These are phyloP conservation scores for Nephrotoma appendiculata DNA, from an alignment of 2,888 invertebrate species.

Conservation along the genomic window DNA sequence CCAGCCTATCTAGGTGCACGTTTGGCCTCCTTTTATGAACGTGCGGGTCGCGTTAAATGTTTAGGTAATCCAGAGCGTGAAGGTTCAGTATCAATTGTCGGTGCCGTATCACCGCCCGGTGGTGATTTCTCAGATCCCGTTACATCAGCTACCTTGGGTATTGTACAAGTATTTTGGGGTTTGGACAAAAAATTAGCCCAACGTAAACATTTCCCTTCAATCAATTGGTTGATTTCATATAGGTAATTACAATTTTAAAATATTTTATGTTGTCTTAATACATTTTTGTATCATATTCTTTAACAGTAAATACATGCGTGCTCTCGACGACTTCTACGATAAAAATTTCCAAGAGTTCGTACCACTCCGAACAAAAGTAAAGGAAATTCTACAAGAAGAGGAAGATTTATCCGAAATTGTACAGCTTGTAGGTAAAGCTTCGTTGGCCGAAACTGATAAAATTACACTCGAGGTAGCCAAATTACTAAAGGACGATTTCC, in stretches of 20 bases:
- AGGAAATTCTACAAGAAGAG: constrained; percentile 95
- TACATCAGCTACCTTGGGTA: constrained; percentile 95
- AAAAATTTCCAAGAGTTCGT: constrained; percentile 97
- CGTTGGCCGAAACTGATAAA: constrained; percentile 96
- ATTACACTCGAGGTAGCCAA: constrained; percentile 98
- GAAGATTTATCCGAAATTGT: constrained; percentile 99
- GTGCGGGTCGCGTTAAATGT: constrained; percentile 95
- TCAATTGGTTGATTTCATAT: constrained; percentile 99
- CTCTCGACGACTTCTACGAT: constrained; percentile 98
- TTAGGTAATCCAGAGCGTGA: constrained; percentile 96
- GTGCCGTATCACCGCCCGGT: constrained; percentile 98
- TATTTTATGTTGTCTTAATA: constrained; percentile 6
- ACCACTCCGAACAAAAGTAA: constrained; percentile 84
- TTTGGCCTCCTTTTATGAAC: constrained; percentile 97
- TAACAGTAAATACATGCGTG: constrained; percentile 91
- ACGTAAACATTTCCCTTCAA: constrained; percentile 98
- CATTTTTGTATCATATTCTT: constrained; percentile 10
- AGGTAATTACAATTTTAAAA: constrained; percentile 29
- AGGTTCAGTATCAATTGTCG: constrained; percentile 98
- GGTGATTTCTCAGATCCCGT: constrained; percentile 99
- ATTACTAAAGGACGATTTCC: constrained; percentile 95
- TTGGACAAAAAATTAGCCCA: constrained; percentile 97
- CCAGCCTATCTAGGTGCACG: constrained; percentile 98
- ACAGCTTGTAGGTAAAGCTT: constrained; percentile 97
- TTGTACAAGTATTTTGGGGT: constrained; percentile 99